These are phyloP conservation scores for Hyles lineata DNA, from an alignment of 2,888 invertebrate genomes.

Conservation along the genomic window DNA sequence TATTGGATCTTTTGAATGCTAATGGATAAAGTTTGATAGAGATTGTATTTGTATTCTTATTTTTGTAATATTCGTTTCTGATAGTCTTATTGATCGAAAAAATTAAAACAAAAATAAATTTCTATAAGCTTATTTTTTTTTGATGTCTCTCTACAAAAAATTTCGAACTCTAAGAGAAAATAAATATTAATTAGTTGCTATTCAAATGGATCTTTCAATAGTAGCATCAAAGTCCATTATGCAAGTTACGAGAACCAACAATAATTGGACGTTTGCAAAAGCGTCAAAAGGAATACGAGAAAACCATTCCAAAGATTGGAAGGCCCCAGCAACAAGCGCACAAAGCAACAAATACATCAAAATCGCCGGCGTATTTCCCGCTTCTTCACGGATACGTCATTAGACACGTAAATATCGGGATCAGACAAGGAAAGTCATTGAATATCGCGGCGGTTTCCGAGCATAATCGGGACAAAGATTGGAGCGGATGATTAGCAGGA, in stretches of 20 bases:
- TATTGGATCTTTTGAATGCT: too few relatives aligned
- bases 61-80: too few relatives aligned
- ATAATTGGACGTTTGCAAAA: neutral
- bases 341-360: neutral
- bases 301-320: slow-evolving; percentile 6
- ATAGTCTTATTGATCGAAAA: too few relatives aligned
- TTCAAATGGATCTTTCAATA: neutral
- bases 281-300: slow-evolving; percentile 6
- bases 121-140: too few relatives aligned
- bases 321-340: neutral
- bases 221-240: neutral
- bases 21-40: too few relatives aligned
- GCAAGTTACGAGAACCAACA: neutral
- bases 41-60: too few relatives aligned
- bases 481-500: slow-evolving; percentile 34
- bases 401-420: slow-evolving; percentile 4
- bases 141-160: too few relatives aligned
- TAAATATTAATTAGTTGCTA: too few relatives aligned
- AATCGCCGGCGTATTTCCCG: neutral
- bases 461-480: slow-evolving; percentile 31
- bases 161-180: too few relatives aligned
- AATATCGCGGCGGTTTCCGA: slow-evolving; percentile 32
- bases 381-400: slow-evolving; percentile 4
- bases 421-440: slow-evolving; percentile 21
- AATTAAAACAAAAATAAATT: too few relatives aligned